Conservation (phyloP, 2,888 invertebrate species). For the Tetramorium bicarinatum region DNA sequence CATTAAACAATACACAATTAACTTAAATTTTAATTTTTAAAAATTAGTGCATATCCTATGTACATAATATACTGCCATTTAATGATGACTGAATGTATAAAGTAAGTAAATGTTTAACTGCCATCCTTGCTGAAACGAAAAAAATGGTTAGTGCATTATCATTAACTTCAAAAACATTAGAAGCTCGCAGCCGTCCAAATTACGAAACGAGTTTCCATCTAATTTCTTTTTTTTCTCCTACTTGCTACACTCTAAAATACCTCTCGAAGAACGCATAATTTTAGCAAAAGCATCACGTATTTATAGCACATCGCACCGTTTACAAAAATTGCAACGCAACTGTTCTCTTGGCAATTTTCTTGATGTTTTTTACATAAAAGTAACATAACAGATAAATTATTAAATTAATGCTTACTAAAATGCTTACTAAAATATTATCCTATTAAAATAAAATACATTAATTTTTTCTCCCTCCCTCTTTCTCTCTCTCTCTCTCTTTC, state of each 20-base stretch:
- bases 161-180: slow-evolving; percentile 68
- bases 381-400: slow-evolving; percentile 22
- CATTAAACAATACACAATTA: slow-evolving; percentile 9
- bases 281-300: slow-evolving; percentile 23
- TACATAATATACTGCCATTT: slow-evolving; percentile 58
- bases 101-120: slow-evolving; percentile 77
- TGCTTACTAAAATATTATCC: slow-evolving; percentile 32
- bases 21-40: slow-evolving; percentile 15
- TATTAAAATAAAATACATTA: slow-evolving; percentile 25
- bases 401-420: slow-evolving; percentile 26
- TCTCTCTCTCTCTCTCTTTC: neutral
- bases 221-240: slow-evolving; percentile 43
- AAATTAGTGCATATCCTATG: neutral
- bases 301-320: slow-evolving; percentile 26
- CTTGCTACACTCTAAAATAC: slow-evolving; percentile 35
- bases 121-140: slow-evolving; percentile 83
- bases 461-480: neutral
- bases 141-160: slow-evolving; percentile 75
- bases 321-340: slow-evolving; percentile 31
- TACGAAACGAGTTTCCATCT: slow-evolving; percentile 72
- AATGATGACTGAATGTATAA: slow-evolving; percentile 78
- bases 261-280: slow-evolving; percentile 38
- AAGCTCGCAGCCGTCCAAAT: slow-evolving; percentile 75
- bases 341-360: slow-evolving; percentile 16
- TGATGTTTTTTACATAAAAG: slow-evolving; percentile 17